Evolutionary conservation across 1,140 invertebrate genomes (phyloP), one percentile per base, ranked within the genome.

Genomic region (Dendrolimus punctatus): DNA sequence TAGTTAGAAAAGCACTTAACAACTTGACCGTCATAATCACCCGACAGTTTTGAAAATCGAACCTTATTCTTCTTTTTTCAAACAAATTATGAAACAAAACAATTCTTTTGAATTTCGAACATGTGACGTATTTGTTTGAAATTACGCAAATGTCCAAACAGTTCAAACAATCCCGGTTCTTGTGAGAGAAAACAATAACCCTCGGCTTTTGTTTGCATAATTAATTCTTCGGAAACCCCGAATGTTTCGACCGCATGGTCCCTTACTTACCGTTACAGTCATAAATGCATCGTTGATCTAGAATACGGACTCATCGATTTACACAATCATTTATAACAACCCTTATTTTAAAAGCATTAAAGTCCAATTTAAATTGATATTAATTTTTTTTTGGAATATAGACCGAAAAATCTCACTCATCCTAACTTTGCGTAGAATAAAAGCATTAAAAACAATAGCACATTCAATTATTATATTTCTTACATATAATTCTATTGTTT

Each of bases 131-230:
- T 57, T 42, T 60, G 61, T 76, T 71, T 76, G 62, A 71, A 71
- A 81, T 84, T 85, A 86, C 83, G 80, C 80, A 84, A 86, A 81
- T 23, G 23, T 23, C 23, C 23, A 23, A 23, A 23, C 73, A 65
- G 80, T 84, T 80, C 65, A 84, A 84, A 84, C 74, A 80, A 62
- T 65, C 55, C 58, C 42, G 46, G 56, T 64, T 55, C 66, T 78
- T 68, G 66, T 71, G 58, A 62, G 51, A 66, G 70, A 62, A 73
- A 68, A 80, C 78, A 81, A 83, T 79, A 77, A 73, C 64, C 60
- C 51, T 23, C 51, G 55, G 58, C 57, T 75, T 76, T 75, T 77
- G 74, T 76, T 77, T 72, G 67, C 70, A 78, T 81, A 80, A 82
- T 85, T 81, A 85, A 78, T 78, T 76, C 68, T 69, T 66, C 40